Conservation (phyloP, 23 tunicate species). For the Trididemnum miniatum region DNA sequence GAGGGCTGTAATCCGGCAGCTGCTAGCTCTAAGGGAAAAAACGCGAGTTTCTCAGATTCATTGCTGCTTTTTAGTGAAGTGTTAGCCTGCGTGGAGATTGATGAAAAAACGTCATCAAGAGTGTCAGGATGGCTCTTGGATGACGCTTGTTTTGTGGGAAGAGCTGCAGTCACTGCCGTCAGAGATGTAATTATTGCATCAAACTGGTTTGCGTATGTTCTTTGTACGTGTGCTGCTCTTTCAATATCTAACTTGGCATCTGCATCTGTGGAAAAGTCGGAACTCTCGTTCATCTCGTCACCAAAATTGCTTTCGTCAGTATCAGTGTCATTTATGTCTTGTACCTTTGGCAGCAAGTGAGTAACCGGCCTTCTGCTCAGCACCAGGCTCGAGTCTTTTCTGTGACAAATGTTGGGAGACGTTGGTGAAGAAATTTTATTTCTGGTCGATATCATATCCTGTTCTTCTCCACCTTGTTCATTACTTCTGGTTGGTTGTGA, state of each 20-base stretch:
- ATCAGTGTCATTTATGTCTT: no score
- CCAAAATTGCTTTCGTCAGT: no score
- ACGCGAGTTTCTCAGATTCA: neutral
- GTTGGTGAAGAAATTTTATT: no score
- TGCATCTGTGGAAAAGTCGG: neutral
- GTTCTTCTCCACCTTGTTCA: no score
- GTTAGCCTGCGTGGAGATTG: no score
- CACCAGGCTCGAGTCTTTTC: no score
- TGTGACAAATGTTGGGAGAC: no score
- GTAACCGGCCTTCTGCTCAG: no score
- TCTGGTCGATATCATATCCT: no score
- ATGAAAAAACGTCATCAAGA: neutral
- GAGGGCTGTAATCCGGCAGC: slow-evolving; percentile 51
- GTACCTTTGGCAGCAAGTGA: no score
- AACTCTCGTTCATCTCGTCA: neutral
- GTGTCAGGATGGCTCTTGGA: neutral
- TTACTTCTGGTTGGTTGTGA: no score
- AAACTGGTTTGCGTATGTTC: neutral
- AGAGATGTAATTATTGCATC: neutral
- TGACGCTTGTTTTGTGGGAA: neutral
- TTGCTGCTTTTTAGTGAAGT: no score
- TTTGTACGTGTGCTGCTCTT: neutral
- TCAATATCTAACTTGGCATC: neutral
- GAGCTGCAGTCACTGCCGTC: neutral
- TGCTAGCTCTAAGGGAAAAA: slow-evolving; percentile 61